These are phyloP conservation scores for Epistrophella euchroma DNA, from an alignment of 2,888 invertebrate species.

Conservation along the genomic window DNA sequence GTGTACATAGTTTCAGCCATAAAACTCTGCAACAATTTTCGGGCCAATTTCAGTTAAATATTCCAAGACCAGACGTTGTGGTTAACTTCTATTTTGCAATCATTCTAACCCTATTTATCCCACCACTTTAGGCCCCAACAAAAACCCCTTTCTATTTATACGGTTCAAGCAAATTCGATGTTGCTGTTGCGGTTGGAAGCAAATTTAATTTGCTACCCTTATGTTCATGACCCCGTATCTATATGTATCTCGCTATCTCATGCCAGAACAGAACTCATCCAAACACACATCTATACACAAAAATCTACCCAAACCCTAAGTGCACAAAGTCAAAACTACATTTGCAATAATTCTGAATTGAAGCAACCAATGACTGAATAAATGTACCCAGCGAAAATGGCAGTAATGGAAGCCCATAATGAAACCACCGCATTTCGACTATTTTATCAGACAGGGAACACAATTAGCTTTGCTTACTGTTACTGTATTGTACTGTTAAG, in stretches of 20 bases:
- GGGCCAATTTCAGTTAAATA: slow-evolving; percentile 54
- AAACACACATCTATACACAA: neutral
- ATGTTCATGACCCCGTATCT: slow-evolving; percentile 51
- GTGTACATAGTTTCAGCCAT: slow-evolving; percentile 22
- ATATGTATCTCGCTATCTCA: slow-evolving; percentile 2
- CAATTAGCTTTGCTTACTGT: slow-evolving; percentile 1
- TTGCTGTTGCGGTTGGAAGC: slow-evolving; percentile 56
- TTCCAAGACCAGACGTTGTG: slow-evolving; percentile 59
- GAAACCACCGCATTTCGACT: slow-evolving; percentile 52
- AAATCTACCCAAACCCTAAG: slow-evolving; percentile 6
- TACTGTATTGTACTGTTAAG: neutral
- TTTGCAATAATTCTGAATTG: slow-evolving; percentile 74
- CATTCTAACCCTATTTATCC: neutral
- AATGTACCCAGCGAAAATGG: slow-evolving; percentile 30
- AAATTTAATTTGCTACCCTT: slow-evolving; percentile 68
- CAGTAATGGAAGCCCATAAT: slow-evolving; percentile 13
- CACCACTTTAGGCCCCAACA: too few species aligned
- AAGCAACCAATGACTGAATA: slow-evolving; percentile 49
- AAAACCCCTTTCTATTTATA: neutral
- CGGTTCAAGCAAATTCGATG: slow-evolving; percentile 21
- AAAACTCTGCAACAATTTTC: slow-evolving; percentile 34
- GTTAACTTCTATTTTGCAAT: slow-evolving; percentile 68
- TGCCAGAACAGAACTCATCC: slow-evolving; percentile 1
- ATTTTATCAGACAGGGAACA: slow-evolving; percentile 38
- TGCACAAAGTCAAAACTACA: slow-evolving; percentile 69